Conservation (phyloP, 1,140 invertebrate species). For the Aporrectodea caliginosa region DNA sequence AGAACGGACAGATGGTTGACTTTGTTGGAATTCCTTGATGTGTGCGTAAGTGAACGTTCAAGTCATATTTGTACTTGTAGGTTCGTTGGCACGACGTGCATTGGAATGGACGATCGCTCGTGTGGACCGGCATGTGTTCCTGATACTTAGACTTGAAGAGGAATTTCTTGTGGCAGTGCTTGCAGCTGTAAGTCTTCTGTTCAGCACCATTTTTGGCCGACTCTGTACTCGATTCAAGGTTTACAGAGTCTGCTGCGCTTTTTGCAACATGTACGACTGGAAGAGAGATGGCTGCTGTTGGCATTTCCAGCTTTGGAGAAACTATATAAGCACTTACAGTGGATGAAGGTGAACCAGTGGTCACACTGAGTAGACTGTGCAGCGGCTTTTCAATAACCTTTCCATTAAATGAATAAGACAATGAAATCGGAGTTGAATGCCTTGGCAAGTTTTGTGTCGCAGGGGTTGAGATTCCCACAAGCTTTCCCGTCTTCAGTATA, state of each 20-base stretch:
- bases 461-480: background rate
- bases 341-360: no score
- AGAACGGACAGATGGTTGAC: slow-evolving; percentile 29
- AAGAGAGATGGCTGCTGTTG: no score
- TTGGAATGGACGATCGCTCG: slow-evolving; percentile 22
- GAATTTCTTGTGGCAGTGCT: slow-evolving; percentile 23
- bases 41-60: slow-evolving; percentile 26
- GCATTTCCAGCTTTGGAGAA: no score
- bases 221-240: background rate
- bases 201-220: background rate
- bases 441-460: background rate
- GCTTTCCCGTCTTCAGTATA: background rate
- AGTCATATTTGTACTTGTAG: slow-evolving; percentile 33
- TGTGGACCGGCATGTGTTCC: slow-evolving; percentile 31
- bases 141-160: slow-evolving; percentile 30
- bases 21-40: slow-evolving; percentile 31
- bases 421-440: background rate
- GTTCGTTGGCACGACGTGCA: slow-evolving; percentile 26
- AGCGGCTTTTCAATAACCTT: no score
- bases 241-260: no score
- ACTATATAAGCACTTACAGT: no score
- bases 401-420: background rate
- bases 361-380: no score
- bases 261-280: no score
- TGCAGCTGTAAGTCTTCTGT: slow-evolving; percentile 19